Evolutionary conservation across 2,113 vertebrate genomes (phyloP), one percentile per base, ranked within the genome.

Genomic region (Orientallactaga bullata): DNA sequence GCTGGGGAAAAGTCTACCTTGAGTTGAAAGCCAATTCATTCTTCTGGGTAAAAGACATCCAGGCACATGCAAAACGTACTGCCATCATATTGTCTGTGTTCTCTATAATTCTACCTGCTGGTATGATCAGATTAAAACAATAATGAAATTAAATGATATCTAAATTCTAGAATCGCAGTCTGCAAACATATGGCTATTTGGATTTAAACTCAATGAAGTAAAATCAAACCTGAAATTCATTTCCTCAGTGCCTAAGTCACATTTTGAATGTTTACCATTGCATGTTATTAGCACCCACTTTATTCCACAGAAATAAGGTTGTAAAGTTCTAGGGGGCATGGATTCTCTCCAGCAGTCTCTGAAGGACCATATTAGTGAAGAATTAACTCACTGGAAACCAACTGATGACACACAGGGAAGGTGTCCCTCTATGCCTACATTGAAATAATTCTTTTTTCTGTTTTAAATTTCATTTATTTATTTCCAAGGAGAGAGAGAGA

Each of bases 201-300:
- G 78, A 71, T 93, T 81, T 89, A 94, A 84, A 83, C 74, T 68
- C 26, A 90, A 63, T 88, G 60, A 63, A 86, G 26, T 37, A 35
- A 30, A 83, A 68, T 79, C 24, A 69, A 79, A 58, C 79, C 71
- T 76, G 32, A 91, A 72, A 89, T 32, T 3, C 21, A 69, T 28
- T 63, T 80, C 23, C n/a, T 82, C 58, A 65, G 18, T 63, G 28
- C 32, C 42, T 11, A 7, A 77, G 30, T 72, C 74, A 88, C 5
- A 5, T 66, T 47, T 47, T 63, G 73, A 72, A 42, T 13, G 47
- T 4, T 37, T 35, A 23, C 2, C 15, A 21, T 1, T 3, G 30
- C 21, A 32, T 0, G 4, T 20, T 17, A n/a, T 7, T 83, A 26
- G 12, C 0, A 1, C 12, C 72, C 26, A 58, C 26, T 39, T 0